Percentiles rank a stretch among this genome's conserved stretches.
These are phyloP conservation scores for Holacanthella duospinosa DNA, from an alignment of 2,888 invertebrate genomes.

Conservation along the genomic window DNA sequence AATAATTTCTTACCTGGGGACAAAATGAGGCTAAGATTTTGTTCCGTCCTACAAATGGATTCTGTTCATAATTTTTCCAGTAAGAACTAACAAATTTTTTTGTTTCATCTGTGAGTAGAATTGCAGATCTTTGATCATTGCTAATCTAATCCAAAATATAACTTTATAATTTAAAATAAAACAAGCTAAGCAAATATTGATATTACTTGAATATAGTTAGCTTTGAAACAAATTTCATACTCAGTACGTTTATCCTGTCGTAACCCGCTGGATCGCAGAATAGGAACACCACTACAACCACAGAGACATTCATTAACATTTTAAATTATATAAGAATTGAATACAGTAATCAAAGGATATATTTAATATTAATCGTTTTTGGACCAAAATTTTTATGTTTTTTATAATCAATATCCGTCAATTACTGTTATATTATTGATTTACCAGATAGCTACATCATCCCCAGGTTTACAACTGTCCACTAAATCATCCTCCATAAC, in stretches of 20 bases:
- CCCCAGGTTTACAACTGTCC: conserved; percentile 76
- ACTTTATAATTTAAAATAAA: conserved; percentile 35
- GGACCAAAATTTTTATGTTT: background rate
- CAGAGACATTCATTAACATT: conserved; percentile 14
- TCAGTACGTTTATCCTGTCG: conserved; percentile 52
- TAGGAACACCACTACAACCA: conserved; percentile 61
- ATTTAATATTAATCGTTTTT: background rate
- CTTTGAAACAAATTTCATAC: conserved; percentile 59
- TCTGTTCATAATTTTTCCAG: conserved; percentile 55
- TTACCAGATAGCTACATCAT: conserved; percentile 73
- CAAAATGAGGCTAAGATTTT: conserved; percentile 67
- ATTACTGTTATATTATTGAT: conserved; percentile 17
- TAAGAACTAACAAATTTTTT: conserved; percentile 59
- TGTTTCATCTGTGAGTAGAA: conserved; percentile 53
- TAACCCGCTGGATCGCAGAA: conserved; percentile 60
- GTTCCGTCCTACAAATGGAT: conserved; percentile 63
- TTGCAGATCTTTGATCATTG: conserved; percentile 45
- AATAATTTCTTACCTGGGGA: conserved; percentile 54
- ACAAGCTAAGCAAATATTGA: no score
- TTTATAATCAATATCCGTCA: background rate
- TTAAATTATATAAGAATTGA: background rate
- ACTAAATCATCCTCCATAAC: conserved; percentile 75
- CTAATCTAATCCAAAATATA: conserved; percentile 45
- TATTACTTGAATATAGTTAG: conserved; percentile 55
- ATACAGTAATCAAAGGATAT: no score